Evolutionary conservation across 2,113 vertebrate species (phyloP), one percentile per base, ranked within the genome.

Genomic region (Phoxinus phoxinus): DNA sequence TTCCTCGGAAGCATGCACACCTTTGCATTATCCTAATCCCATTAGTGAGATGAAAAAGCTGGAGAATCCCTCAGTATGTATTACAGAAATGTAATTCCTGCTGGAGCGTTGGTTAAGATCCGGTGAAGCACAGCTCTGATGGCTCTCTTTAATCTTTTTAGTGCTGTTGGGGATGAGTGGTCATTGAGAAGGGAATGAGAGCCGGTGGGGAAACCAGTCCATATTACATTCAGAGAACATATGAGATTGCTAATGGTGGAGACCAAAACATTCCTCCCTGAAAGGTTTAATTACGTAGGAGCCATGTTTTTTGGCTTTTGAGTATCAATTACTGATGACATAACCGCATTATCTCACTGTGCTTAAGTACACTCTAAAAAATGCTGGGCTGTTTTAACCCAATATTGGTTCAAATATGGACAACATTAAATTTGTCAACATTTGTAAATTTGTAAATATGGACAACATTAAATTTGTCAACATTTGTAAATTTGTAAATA

Each of bases 121-220:
- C 76, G n/a, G 65, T 71, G 72, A 83, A 59, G 84, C 72, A 8
- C 27, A 17, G n/a, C 44, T 71, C 83, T 85, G 81, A 76, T 69
- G 67, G 79, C 81, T 48, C 58, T 53, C 27, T 91, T 90, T 92
- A 92, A 93, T 92, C 91, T 90, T 92, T 91, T 93, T 92, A 91
- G 81, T 88, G 78, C 65, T 63, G 81, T 81, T 87, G 86, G 61
- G 80, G 78, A 61, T 13, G 72, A 81, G 56, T 65, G 44, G 65
- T n/a, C 76, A 73, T 71, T 84, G 44, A 85, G 58, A 83, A 75
- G 79, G 58, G 48, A 73, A 53, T 30, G 73, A 58, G 61, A 59
- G 51, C 72, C 83, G 75, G 32, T 73, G 56, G 67, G 82, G 84
- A 27, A 46, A 17, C 41, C 71, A 48, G 71, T 27, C 6, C 12